Percentiles rank a stretch among this genome's conserved stretches.
Conservation (phyloP, 1,140 invertebrate species). For the Teleogryllus occipitalis region DNA sequence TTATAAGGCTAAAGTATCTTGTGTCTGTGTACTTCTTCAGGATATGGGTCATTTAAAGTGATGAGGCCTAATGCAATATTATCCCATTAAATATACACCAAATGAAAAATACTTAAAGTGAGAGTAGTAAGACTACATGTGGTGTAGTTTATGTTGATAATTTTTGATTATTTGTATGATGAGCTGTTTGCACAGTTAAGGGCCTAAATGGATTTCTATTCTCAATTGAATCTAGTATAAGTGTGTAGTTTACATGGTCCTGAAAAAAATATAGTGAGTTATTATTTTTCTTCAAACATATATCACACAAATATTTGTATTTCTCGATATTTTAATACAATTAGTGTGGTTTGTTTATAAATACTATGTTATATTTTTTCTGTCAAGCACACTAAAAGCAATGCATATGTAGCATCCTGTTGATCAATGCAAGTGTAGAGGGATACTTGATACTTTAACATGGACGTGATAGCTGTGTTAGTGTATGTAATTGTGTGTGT, state of each 20-base stretch:
- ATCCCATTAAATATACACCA: background rate
- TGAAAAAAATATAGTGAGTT: background rate
- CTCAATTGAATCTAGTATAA: background rate
- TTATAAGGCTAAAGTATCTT: background rate
- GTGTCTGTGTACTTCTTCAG: background rate
- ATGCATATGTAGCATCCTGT: background rate
- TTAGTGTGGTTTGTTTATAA: background rate
- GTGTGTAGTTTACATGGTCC: background rate
- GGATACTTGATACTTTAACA: background rate
- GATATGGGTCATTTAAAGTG: background rate
- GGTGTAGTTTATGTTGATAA: background rate
- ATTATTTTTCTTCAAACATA: background rate
- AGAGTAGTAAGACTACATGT: background rate
- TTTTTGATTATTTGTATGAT: background rate
- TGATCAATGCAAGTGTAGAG: constrained; percentile 1
- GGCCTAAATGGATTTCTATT: background rate
- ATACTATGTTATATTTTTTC: background rate
- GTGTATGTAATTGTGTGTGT: constrained; percentile 4
- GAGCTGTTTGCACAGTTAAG: background rate
- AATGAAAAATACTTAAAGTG: background rate
- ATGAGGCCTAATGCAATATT: background rate
- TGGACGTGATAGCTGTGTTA: background rate
- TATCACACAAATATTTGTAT: background rate
- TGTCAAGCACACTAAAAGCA: background rate
- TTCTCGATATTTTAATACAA: background rate